Base-by-base conservation (phyloP, 2,797 vertebrate species). In the Numenius phaeopus region DNA sequence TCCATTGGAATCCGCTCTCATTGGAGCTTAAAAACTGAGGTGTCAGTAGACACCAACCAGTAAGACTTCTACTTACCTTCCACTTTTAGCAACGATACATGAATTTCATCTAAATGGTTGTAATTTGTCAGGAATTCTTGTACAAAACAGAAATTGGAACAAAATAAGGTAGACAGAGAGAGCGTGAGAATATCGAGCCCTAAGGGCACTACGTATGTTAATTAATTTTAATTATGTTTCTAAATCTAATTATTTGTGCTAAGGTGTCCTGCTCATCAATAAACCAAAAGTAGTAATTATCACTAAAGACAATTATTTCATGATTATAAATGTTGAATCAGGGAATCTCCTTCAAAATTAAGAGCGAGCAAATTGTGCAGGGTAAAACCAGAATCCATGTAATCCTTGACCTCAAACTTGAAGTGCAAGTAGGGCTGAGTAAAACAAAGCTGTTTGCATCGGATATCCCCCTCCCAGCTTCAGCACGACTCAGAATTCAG, bases 51-150 rank as follows among this genome's bases (percentile, higher is more conserved):
- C 29, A 58, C 22, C 57, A 40, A 69, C 89, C 65, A 94, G 47
- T 66, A 83, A 55, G 27, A 76, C 27, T 96, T 65, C 29, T 87
- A 32, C 19, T 94, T 94, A 90, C n/a, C 17, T 93, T 95, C 93
- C 71, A 49, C 15, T 30, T 96, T 94, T 83, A 39, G 44, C 71
- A 96, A 24, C 75, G 49, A 81, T n/a, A 70, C 14, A 65, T n/a
- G 21, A 62, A 76, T 27, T 69, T 84, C n/a, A 54, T 58, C 16
- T 76, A 80, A 88, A 91, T 18, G 16, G 40, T 19, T 70, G 27
- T 57, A 58, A 93, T 89, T 94, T 89, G 14, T 47, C 15, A 54
- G 47, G n/a, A 90, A 86, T 66, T 64, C 46, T 59, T 85, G 5
- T 54, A 69, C 5, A 40, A 89, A 87, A 73, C 17, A 69, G 39